Evolutionary conservation across 1,140 invertebrate genomes (phyloP), one percentile per base, ranked within the genome.

Genomic region (Solen grandis): DNA sequence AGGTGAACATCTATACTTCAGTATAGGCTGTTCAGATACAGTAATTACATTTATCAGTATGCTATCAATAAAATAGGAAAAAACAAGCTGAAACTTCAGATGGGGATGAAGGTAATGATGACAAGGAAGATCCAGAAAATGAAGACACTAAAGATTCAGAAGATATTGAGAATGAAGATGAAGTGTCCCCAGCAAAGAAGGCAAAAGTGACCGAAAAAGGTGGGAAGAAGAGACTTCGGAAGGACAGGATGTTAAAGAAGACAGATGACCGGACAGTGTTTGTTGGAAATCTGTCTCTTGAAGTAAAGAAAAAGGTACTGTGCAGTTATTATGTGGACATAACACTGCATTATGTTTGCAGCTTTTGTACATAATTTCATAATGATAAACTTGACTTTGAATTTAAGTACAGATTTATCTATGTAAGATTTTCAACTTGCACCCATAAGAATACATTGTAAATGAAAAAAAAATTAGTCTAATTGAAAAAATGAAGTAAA

Each of bases 231-330:
- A 65, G 75, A 57, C 52, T 35, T 33, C 62, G 75, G 27, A 68
- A 38, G 57, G 75, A 78, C 35, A 55, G 65, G 31, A 22, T 57
- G 16, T 60, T 62, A 35, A 78, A 78, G 50, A 5, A 29, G 1
- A 54, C 68, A 0, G 46, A 70, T 33, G 59, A 62, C 22, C 38
- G 50, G 54, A 80, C 77, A 31, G 41, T 80, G 33, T 80, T 72
- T 72, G 57, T 80, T 36, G 77, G 77, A 25, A 80, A 80, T 35
- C n/a, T 80, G 41, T 46, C 77, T 16, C 27, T 72, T 8, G 38
- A 63, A 10, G 36, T 31, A 29, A 38, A 13, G 5, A 80, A 65
- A 72, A 80, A 80, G 77, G 77, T 80, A 63, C 19, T 46, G 41
- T 46, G 41, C 19, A 10, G 41, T 46, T 19, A 46, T 46, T 46